phyloP scores from a whole-genome alignment of 2,888 invertebrate genomes.

The Agrilus mali region DNA sequence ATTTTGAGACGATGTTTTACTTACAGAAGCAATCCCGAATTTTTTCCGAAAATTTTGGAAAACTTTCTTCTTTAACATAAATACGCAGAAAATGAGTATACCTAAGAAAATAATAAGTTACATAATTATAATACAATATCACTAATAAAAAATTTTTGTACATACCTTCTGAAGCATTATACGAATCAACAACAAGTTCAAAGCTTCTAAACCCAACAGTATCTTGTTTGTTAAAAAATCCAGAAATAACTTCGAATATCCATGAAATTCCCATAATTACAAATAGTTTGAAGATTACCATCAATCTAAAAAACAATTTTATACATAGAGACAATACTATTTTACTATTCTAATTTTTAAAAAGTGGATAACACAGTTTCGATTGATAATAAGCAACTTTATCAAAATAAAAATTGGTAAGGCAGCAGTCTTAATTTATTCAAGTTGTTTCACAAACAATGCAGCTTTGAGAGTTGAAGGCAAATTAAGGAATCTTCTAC shows the following conservation, averaged over 20 bases:
- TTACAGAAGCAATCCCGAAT: background rate
- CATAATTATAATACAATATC: background rate
- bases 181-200: conserved; percentile 42
- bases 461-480: too few species aligned
- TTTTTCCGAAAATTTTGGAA: conserved; percentile 5
- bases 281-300: conserved; percentile 61
- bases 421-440: too few species aligned
- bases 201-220: conserved; percentile 31
- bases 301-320: conserved; percentile 39
- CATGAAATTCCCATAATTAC: conserved; percentile 70
- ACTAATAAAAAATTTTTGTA: background rate
- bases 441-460: too few species aligned
- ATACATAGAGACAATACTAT: too few species aligned
- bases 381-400: too few species aligned
- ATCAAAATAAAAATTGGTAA: too few species aligned
- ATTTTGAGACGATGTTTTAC: conserved; percentile 5
- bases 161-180: conserved; percentile 57
- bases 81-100: conserved; percentile 56
- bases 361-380: too few species aligned
- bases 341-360: too few species aligned
- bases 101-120: conserved; percentile 16
- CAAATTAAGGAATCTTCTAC: too few species aligned
- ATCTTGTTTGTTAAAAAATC: conserved; percentile 39
- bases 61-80: conserved; percentile 52
- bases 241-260: conserved; percentile 53